Percentiles rank a stretch among this genome's conserved stretches.
Conservation (phyloP, 1,140 invertebrate species). For the Drosophila azteca region DNA sequence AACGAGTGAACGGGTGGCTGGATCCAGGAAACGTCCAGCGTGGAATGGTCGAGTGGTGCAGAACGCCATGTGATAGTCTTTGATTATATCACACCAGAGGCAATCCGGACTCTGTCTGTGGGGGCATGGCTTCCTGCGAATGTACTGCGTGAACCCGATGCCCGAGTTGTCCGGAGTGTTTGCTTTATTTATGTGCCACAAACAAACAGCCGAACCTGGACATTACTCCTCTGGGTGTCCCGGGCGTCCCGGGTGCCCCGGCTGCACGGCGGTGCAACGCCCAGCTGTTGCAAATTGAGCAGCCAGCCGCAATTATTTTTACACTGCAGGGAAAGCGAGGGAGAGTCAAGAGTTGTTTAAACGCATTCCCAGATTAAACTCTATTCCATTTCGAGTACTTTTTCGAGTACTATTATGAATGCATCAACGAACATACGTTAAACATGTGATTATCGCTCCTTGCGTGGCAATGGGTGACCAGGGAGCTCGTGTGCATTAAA, state of each 20-base stretch:
- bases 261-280: not conserved
- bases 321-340: not conserved
- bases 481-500: too few species aligned
- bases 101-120: constrained; percentile 13
- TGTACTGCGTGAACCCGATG: constrained; percentile 17
- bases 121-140: not conserved
- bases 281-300: constrained; percentile 37
- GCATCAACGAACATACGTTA: constrained; percentile 6
- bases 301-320: constrained; percentile 65
- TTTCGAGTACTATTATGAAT: constrained; percentile 22
- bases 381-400: constrained; percentile 8
- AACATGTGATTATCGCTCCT: constrained; percentile 12
- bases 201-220: constrained; percentile 60
- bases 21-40: constrained; percentile 5
- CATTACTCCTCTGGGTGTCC: constrained; percentile 12
- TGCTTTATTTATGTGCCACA: constrained; percentile 70
- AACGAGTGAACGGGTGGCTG: constrained; percentile 37
- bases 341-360: constrained; percentile 25
- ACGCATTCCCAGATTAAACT: constrained; percentile 37
- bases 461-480: constrained; percentile 12
- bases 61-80: constrained; percentile 62
- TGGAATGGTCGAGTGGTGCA: constrained; percentile 23
- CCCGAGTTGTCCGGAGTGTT: constrained; percentile 34
- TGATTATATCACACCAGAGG: constrained; percentile 60
- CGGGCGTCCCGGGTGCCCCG: not conserved